These are phyloP conservation scores for Cervus canadensis DNA, from an alignment of 2,113 vertebrate species.

Conservation along the genomic window DNA sequence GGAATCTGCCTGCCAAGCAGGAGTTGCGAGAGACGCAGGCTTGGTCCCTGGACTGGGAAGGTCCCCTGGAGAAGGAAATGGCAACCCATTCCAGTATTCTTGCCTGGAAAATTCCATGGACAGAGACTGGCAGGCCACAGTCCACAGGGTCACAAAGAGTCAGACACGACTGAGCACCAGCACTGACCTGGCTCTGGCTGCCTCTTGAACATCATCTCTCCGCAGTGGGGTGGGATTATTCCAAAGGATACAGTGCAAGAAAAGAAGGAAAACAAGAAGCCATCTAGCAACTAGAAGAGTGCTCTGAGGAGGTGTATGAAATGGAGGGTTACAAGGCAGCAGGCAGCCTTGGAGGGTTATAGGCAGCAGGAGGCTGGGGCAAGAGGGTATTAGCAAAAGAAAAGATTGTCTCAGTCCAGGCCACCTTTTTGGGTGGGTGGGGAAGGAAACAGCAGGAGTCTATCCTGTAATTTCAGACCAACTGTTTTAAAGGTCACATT, in stretches of 20 bases:
- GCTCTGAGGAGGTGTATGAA: background rate
- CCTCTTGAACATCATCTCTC: background rate
- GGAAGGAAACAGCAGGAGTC: background rate
- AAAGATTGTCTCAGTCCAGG: background rate
- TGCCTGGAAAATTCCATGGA: background rate
- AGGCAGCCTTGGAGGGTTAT: background rate
- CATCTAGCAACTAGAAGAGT: background rate
- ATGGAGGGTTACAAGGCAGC: background rate
- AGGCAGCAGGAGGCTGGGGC: background rate
- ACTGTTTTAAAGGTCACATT: background rate
- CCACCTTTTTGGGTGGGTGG: background rate
- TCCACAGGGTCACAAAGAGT: background rate
- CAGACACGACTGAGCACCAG: background rate
- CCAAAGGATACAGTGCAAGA: background rate
- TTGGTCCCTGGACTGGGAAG: background rate
- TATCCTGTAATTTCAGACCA: background rate
- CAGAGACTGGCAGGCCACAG: background rate
- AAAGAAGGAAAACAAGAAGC: background rate
- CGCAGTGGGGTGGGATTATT: background rate
- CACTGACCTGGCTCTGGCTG: background rate
- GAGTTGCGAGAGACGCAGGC: background rate
- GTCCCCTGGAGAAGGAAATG: background rate
- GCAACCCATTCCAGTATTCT: background rate
- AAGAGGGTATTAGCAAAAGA: background rate
- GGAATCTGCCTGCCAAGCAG: background rate